Percentiles rank a stretch among this genome's conserved stretches.
Conservation (phyloP, 1,140 invertebrate species). For the Radopholus similis region DNA sequence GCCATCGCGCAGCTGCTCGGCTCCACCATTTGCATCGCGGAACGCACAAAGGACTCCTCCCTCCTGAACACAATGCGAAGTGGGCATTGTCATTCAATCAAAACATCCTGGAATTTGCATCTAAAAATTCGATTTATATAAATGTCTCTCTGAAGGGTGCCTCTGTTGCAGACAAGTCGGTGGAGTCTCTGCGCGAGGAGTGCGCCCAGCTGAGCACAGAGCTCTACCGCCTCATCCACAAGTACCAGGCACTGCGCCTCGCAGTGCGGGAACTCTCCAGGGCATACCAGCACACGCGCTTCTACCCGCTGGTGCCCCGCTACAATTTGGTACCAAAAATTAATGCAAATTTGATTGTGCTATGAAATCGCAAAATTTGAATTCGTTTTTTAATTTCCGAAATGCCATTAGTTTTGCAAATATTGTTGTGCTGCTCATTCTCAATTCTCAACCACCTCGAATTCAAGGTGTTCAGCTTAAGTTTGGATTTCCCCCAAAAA, state of each 20-base stretch:
- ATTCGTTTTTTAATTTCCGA: too few relatives aligned
- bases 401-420: background rate
- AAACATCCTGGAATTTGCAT: too few relatives aligned
- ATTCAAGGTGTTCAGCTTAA: background rate
- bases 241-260: constrained; percentile 80
- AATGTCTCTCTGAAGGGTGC: too few relatives aligned
- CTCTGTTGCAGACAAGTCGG: constrained; percentile 58
- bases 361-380: too few relatives aligned
- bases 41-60: constrained; percentile 46
- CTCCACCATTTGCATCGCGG: constrained; percentile 33
- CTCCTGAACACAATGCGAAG: too few relatives aligned
- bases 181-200: constrained; percentile 82
- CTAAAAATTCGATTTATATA: too few relatives aligned
- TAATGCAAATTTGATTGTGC: background rate
- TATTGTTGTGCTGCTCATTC: background rate
- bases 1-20: constrained; percentile 64
- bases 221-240: constrained; percentile 80
- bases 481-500: background rate
- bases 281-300: constrained; percentile 76
- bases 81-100: too few relatives aligned
- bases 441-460: background rate
- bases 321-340: constrained; percentile 73
- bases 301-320: constrained; percentile 84
- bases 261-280: constrained; percentile 83
- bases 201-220: constrained; percentile 91